Percentiles rank a stretch among this genome's conserved stretches.
Conservation (phyloP, 2,797 vertebrate genomes). For the Sebastes aleutianus region DNA sequence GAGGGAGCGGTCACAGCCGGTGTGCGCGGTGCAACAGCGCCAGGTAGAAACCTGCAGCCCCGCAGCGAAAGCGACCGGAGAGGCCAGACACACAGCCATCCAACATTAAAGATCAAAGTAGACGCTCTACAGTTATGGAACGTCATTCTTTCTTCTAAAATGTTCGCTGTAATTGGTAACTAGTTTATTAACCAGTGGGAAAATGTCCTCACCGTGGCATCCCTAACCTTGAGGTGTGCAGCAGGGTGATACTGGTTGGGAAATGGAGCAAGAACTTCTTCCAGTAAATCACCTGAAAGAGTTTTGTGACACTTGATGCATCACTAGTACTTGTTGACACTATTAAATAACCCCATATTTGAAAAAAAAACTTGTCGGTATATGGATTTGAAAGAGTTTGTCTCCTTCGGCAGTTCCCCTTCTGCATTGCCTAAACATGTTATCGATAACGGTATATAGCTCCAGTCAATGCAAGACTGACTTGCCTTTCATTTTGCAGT, state of each 20-base stretch:
- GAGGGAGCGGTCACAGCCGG: too few species aligned
- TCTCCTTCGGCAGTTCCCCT: background rate
- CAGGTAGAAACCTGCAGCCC: too few species aligned
- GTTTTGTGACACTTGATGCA: background rate
- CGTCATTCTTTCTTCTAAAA: too few species aligned
- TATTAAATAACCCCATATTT: slow-evolving; percentile 7
- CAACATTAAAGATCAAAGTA: too few species aligned
- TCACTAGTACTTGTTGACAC: background rate
- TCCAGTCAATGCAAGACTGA: background rate
- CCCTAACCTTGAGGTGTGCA: background rate
- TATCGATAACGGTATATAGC: slow-evolving; percentile 14
- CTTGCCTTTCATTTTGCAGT: background rate
- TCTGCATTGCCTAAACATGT: background rate
- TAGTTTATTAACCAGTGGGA: too few species aligned
- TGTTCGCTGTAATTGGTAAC: too few species aligned
- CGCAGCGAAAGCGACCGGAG: too few species aligned
- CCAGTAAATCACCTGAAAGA: slow-evolving; percentile 20
- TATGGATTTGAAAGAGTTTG: slow-evolving; percentile 6
- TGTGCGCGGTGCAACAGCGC: too few species aligned
- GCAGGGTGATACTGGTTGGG: slow-evolving; percentile 19
- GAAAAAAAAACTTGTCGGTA: background rate
- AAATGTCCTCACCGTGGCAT: too few species aligned
- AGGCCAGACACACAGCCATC: too few species aligned
- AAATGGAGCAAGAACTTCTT: slow-evolving; percentile 23
- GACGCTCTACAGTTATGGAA: too few species aligned